A percentile compares a stretch with the other conserved stretches of the same genome.
These are phyloP conservation scores for Chelonoidis abingdonii DNA, from an alignment of 2,113 vertebrate species.

Conservation along the genomic window DNA sequence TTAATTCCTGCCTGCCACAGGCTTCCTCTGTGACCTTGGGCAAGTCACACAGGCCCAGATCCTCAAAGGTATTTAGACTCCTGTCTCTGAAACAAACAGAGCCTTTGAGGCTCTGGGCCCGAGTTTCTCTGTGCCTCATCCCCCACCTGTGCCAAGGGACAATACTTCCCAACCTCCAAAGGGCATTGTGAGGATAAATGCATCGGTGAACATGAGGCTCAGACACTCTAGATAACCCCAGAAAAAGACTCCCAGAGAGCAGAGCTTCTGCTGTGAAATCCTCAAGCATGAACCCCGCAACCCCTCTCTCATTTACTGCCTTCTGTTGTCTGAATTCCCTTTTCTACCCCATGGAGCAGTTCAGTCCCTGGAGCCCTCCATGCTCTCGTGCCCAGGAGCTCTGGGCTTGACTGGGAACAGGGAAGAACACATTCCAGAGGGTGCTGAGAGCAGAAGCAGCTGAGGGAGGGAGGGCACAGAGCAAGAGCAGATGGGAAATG, in stretches of 20 bases:
- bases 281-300: background rate
- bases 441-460: background rate
- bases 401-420: too few relatives aligned
- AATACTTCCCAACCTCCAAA: background rate
- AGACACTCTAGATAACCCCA: background rate
- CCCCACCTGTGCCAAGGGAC: background rate
- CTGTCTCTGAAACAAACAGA: background rate
- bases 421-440: background rate
- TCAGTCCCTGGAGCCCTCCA: too few relatives aligned
- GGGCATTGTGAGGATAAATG: background rate
- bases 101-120: background rate
- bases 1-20: background rate
- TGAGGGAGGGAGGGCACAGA: background rate
- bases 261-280: background rate
- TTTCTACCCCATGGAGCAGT: background rate
- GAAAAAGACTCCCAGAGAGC: background rate
- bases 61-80: background rate
- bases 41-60: background rate
- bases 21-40: background rate
- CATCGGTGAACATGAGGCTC: background rate
- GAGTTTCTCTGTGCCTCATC: background rate
- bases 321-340: background rate
- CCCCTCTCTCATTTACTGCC: background rate
- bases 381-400: background rate
- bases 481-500: background rate